Conservation (phyloP, 1,140 invertebrate species). For the Heterodera carotae region DNA sequence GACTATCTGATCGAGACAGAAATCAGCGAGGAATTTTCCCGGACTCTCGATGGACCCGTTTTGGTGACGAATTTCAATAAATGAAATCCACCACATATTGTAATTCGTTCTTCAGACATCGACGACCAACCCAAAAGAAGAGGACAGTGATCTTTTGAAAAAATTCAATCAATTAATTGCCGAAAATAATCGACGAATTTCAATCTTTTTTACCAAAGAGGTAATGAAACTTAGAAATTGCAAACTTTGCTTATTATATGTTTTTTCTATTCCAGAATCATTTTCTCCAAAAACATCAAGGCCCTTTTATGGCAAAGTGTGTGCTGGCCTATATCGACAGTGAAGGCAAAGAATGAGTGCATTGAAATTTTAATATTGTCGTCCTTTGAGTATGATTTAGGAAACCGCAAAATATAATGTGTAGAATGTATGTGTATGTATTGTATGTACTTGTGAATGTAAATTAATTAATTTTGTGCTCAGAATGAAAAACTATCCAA, state of each 20-base stretch:
- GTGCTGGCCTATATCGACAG: not conserved
- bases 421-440: too few relatives aligned
- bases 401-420: too few relatives aligned
- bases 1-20: constrained; percentile 42
- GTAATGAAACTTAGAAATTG: too few relatives aligned
- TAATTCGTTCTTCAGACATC: not conserved
- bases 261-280: not conserved
- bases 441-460: too few relatives aligned
- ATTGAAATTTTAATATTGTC: too few relatives aligned
- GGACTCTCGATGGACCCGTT: not conserved
- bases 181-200: not conserved
- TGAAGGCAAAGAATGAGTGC: not conserved
- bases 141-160: not conserved
- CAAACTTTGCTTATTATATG: too few relatives aligned
- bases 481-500: too few relatives aligned
- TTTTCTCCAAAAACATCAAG: not conserved
- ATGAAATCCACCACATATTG: not conserved
- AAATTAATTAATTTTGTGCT: too few relatives aligned
- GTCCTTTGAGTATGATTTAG: too few relatives aligned
- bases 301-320: not conserved
- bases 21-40: constrained; percentile 39
- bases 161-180: not conserved
- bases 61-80: not conserved
- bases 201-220: not conserved
- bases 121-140: not conserved